These are phyloP conservation scores for Eulacestoma nigropectus DNA, from an alignment of 2,113 vertebrate species.

Conservation along the genomic window DNA sequence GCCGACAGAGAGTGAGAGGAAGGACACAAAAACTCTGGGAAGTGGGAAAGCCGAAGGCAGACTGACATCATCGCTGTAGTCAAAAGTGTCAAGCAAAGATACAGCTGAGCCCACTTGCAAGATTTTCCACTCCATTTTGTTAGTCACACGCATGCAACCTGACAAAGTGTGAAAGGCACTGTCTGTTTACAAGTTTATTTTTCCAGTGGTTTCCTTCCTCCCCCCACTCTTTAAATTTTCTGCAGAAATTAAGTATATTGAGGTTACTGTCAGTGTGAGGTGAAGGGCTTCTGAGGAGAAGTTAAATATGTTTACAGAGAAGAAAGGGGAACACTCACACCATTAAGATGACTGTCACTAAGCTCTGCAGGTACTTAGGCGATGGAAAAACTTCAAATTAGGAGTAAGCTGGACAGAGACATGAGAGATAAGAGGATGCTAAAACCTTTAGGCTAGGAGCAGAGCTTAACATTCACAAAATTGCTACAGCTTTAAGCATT, in stretches of 20 bases:
- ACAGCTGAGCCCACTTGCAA: constrained; percentile 21
- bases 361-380: not conserved
- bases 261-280: not conserved
- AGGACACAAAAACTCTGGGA: not conserved
- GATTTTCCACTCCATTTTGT: constrained; percentile 18
- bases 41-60: constrained; percentile 42
- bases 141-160: not conserved
- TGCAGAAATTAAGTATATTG: not conserved
- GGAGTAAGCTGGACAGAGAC: constrained; percentile 16
- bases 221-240: not conserved
- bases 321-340: not conserved
- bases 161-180: constrained; percentile 41
- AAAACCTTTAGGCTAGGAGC: constrained; percentile 16
- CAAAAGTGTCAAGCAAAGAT: not conserved
- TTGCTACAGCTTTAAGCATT: not conserved
- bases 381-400: constrained; percentile 37
- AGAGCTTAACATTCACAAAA: constrained; percentile 39
- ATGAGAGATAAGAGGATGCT: constrained; percentile 17
- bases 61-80: not conserved
- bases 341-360: not conserved
- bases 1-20: not conserved
- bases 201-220: not conserved
- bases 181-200: constrained; percentile 21
- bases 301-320: not conserved
- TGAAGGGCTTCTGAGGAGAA: not conserved